phyloP scores from a whole-genome alignment of 1,140 invertebrate genomes.

The Euglossa dilemma region DNA sequence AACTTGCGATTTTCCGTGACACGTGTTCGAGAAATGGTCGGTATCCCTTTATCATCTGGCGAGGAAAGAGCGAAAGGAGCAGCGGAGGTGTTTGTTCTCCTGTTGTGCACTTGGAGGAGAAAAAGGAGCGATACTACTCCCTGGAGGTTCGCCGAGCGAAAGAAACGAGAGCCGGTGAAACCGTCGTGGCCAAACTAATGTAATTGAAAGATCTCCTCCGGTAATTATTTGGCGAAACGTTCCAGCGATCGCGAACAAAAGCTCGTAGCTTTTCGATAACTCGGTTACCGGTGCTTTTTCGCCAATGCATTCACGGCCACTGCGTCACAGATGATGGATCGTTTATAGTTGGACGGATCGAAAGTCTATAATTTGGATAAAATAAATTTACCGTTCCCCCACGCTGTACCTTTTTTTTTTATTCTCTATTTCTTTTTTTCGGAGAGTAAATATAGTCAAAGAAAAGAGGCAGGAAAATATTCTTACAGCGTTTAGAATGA shows the following conservation, averaged over 20 bases:
- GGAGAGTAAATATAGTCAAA: too few species aligned
- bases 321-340: not conserved
- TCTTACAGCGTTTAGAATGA: too few species aligned
- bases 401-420: too few species aligned
- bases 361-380: not conserved
- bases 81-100: not conserved
- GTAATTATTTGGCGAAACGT: conserved; percentile 6
- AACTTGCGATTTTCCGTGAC: conserved; percentile 35
- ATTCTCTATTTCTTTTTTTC: too few species aligned
- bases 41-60: not conserved
- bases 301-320: not conserved
- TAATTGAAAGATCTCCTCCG: conserved; percentile 7
- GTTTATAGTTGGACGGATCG: not conserved
- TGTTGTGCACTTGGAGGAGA: not conserved
- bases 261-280: not conserved
- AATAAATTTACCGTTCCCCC: too few species aligned
- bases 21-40: not conserved
- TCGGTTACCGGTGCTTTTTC: not conserved
- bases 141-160: conserved; percentile 2
- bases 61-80: not conserved
- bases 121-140: not conserved
- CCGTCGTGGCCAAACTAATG: conserved; percentile 1
- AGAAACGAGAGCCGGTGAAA: not conserved
- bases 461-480: too few species aligned
- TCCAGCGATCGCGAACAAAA: not conserved